Percentiles rank a stretch among this genome's conserved stretches.
Evolutionary conservation across 2,888 invertebrate genomes (phyloP).

Genomic region (Agriopis aurantiaria): DNA sequence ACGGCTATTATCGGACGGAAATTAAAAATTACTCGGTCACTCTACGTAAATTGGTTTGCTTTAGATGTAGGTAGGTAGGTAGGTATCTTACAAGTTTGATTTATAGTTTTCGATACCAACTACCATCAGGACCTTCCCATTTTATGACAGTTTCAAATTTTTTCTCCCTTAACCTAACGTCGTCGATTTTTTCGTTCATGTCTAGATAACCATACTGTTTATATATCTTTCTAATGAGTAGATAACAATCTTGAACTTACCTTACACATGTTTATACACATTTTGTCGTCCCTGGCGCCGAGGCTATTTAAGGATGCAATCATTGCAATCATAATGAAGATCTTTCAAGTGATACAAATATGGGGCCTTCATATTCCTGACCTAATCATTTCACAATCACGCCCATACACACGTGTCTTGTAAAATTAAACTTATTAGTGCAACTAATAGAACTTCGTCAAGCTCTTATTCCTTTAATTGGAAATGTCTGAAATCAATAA

Average conservation of each 20-base stretch:
- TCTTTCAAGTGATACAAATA: slow-evolving; percentile 42
- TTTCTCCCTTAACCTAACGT: not conserved
- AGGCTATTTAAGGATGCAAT: slow-evolving; percentile 26
- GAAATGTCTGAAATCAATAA: not conserved
- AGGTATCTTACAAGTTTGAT: not conserved
- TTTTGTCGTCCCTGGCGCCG: slow-evolving; percentile 16
- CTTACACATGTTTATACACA: not conserved
- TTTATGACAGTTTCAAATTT: no score
- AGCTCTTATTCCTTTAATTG: not conserved
- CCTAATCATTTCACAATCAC: slow-evolving; percentile 39
- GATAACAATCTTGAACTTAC: not conserved
- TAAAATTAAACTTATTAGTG: slow-evolving; percentile 20
- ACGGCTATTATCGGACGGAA: slow-evolving; percentile 18
- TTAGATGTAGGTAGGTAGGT: no score
- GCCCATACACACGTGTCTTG: slow-evolving; percentile 31
- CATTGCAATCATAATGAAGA: slow-evolving; percentile 23
- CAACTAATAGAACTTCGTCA: slow-evolving; percentile 8
- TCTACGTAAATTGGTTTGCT: not conserved
- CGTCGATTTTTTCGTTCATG: no score
- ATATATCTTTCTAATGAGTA: not conserved
- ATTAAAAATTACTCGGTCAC: slow-evolving; percentile 3
- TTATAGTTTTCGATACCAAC: not conserved
- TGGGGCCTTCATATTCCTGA: slow-evolving; percentile 30
- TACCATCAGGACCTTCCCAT: no score
- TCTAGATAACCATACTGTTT: not conserved